Evolutionary conservation across 1,140 invertebrate species (phyloP).

Genomic region (Scaptomyza montana): DNA sequence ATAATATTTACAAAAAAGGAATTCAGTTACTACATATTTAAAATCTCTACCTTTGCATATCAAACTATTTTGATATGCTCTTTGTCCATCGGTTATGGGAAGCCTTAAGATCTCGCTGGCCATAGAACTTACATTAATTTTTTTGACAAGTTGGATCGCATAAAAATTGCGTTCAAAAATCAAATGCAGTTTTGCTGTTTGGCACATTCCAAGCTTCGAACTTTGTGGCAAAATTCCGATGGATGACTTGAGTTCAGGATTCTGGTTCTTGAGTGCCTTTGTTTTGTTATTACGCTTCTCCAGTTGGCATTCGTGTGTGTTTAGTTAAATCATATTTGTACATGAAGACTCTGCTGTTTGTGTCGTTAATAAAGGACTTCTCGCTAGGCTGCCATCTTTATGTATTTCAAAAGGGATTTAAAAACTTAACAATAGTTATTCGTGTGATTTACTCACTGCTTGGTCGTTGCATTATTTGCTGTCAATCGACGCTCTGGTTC

Average conservation of each 20-base stretch:
- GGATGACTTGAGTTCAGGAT: not conserved
- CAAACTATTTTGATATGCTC: conserved; percentile 21
- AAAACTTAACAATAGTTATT: not conserved
- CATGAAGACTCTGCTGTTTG: conserved; percentile 24
- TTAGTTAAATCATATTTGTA: conserved; percentile 43
- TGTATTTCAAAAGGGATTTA: too few relatives aligned
- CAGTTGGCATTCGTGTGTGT: conserved; percentile 21
- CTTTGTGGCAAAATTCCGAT: not conserved
- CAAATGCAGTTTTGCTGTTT: not conserved
- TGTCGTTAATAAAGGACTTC: conserved; percentile 24
- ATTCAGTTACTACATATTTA: conserved; percentile 5
- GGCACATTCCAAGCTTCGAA: not conserved
- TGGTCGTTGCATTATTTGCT: conserved; percentile 2
- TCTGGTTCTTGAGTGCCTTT: not conserved
- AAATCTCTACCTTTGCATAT: conserved; percentile 13
- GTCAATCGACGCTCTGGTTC: conserved; percentile 7
- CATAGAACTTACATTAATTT: conserved; percentile 20
- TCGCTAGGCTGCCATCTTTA: conserved; percentile 29
- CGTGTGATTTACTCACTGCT: conserved; percentile 18
- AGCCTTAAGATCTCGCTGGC: conserved; percentile 25
- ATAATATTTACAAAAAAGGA: conserved; percentile 15
- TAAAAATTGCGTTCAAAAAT: not conserved
- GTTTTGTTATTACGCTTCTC: conserved; percentile 20
- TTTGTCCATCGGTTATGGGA: not conserved
- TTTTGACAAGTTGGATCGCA: not conserved